These are phyloP conservation scores for Notolepis coatsorum DNA, from an alignment of 2,797 vertebrate genomes.

Conservation along the genomic window DNA sequence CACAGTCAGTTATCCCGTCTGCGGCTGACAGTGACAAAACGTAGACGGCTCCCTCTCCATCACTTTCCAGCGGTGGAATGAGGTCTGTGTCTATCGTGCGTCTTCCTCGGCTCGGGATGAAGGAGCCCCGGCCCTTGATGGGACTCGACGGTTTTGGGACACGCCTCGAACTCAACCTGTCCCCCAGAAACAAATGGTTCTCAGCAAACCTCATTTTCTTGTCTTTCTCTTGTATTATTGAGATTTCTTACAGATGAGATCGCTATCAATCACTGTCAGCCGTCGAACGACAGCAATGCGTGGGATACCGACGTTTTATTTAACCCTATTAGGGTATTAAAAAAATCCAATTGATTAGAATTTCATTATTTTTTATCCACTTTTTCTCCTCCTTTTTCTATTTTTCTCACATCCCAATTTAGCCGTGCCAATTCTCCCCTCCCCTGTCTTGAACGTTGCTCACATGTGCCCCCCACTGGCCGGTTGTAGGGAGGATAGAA, in stretches of 20 bases:
- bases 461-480: too few species aligned
- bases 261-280: slow-evolving; percentile 63
- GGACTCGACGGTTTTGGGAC: slow-evolving; percentile 31
- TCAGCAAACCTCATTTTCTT: slow-evolving; percentile 68
- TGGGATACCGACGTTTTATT: slow-evolving; percentile 35
- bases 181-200: slow-evolving; percentile 70
- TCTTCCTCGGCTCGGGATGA: slow-evolving; percentile 52
- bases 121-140: slow-evolving; percentile 53
- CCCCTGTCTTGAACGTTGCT: too few species aligned
- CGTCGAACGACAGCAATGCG: neutral
- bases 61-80: slow-evolving; percentile 82
- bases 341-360: too few species aligned
- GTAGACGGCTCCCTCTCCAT: slow-evolving; percentile 72
- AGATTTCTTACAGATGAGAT: slow-evolving; percentile 66
- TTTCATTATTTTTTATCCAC: too few species aligned
- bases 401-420: too few species aligned
- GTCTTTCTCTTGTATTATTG: slow-evolving; percentile 67
- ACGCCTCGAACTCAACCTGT: slow-evolving; percentile 28
- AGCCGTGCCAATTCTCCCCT: too few species aligned
- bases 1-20: slow-evolving; percentile 83
- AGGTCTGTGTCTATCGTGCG: slow-evolving; percentile 75
- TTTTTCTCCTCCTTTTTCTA: too few species aligned
- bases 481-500: too few species aligned
- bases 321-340: slow-evolving; percentile 14
- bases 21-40: slow-evolving; percentile 79